Conservation (phyloP, 1,140 invertebrate species). For the Diploscapter pachys region DNA sequence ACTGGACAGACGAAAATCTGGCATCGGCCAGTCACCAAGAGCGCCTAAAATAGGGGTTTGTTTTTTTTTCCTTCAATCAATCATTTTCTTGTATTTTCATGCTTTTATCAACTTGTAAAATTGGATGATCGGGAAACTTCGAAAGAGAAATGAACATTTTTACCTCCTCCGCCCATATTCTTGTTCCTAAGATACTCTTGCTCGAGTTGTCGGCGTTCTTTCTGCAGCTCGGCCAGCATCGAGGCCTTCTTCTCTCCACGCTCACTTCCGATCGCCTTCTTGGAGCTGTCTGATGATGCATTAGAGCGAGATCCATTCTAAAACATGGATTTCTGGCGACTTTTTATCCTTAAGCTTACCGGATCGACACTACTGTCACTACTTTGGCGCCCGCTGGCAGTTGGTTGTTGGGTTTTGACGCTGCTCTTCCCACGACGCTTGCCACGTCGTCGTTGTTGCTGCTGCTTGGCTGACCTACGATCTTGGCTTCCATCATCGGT, state of each 20-base stretch:
- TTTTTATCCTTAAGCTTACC: background rate
- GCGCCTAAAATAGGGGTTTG: background rate
- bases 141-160: background rate
- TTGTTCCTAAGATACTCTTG: background rate
- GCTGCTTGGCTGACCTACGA: background rate
- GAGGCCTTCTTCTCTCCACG: conserved; percentile 14
- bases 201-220: background rate
- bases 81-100: background rate
- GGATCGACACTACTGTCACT: conserved; percentile 1
- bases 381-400: too few species aligned
- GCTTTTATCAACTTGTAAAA: background rate
- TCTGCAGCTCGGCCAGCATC: too few species aligned
- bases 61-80: background rate
- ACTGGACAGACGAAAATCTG: background rate
- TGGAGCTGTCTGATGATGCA: too few species aligned
- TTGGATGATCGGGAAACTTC: background rate
- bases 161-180: background rate
- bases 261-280: conserved; percentile 8
- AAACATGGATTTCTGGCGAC: too few species aligned
- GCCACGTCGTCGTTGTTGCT: background rate
- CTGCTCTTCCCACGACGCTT: background rate
- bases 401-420: too few species aligned
- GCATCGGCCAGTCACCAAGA: conserved; percentile 19
- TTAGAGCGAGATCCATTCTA: too few species aligned
- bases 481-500: background rate